These are phyloP conservation scores for Cepaea hortensis DNA, from an alignment of 2,888 invertebrate species.

Conservation along the genomic window DNA sequence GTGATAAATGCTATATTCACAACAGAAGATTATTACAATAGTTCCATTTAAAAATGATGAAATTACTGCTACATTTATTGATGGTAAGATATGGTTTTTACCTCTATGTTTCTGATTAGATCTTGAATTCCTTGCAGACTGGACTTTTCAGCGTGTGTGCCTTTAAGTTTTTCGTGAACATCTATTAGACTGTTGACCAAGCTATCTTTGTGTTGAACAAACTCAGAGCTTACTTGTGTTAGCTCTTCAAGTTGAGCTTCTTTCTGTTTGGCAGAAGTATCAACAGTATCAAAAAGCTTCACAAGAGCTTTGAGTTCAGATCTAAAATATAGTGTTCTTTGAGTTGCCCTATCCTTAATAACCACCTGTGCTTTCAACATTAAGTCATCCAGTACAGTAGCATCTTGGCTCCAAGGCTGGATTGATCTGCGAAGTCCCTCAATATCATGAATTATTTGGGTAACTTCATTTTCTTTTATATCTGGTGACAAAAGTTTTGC, in stretches of 20 bases:
- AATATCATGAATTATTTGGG: slow-evolving; percentile 84
- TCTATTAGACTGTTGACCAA: slow-evolving; percentile 67
- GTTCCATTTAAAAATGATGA: no score
- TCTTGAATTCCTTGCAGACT: slow-evolving; percentile 65
- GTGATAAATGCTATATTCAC: no score
- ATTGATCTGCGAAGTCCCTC: slow-evolving; percentile 80
- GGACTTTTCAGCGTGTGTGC: slow-evolving; percentile 59
- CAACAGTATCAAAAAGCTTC: slow-evolving; percentile 62
- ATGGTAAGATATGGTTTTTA: slow-evolving; percentile 41
- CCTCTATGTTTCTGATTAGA: slow-evolving; percentile 69
- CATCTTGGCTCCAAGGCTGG: slow-evolving; percentile 64
- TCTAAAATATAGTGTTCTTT: slow-evolving; percentile 70
- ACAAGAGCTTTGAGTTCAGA: slow-evolving; percentile 66
- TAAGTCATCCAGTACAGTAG: slow-evolving; percentile 68
- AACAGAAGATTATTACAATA: no score
- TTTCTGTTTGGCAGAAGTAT: slow-evolving; percentile 65
- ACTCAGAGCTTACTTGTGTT: slow-evolving; percentile 84
- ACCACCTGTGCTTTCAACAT: slow-evolving; percentile 67
- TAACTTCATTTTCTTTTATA: slow-evolving; percentile 80
- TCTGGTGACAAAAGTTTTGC: slow-evolving; percentile 88
- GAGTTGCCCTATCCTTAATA: slow-evolving; percentile 71
- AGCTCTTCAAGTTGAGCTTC: slow-evolving; percentile 75
- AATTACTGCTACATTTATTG: no score
- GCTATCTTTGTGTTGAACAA: slow-evolving; percentile 84
- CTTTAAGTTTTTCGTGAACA: slow-evolving; percentile 61